These are phyloP conservation scores for Hemiprocne comata DNA, from an alignment of 2,113 vertebrate species.

Conservation along the genomic window DNA sequence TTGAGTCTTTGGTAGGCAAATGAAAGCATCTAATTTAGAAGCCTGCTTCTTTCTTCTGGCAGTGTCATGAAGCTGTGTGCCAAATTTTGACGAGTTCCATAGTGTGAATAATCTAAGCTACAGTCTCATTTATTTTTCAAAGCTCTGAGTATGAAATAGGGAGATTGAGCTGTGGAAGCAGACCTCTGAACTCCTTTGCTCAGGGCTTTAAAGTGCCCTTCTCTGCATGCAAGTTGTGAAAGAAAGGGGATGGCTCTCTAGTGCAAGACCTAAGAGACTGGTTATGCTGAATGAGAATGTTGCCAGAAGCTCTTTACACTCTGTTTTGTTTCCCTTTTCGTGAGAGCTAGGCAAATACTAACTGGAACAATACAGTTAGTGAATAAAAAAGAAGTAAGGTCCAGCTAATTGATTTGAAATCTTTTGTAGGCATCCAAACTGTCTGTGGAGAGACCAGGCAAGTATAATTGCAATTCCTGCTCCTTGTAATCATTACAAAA, in stretches of 20 bases:
- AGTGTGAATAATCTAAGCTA: neutral
- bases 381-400: neutral
- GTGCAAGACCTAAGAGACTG: neutral
- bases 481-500: neutral
- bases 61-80: neutral
- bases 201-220: neutral
- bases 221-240: neutral
- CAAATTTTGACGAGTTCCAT: neutral
- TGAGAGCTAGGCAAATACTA: neutral
- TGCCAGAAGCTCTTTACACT: neutral
- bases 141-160: neutral
- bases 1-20: constrained; percentile 1
- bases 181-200: neutral
- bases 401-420: neutral
- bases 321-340: neutral
- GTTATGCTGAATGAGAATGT: neutral
- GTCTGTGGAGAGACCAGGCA: neutral
- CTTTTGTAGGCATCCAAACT: neutral
- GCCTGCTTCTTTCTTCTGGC: neutral
- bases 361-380: neutral
- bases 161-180: neutral
- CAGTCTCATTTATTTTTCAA: neutral
- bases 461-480: neutral
- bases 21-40: constrained; percentile 21
- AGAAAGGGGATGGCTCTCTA: neutral